Evolutionary conservation across 2,888 invertebrate species (phyloP).

Genomic region (Globia sparganii): DNA sequence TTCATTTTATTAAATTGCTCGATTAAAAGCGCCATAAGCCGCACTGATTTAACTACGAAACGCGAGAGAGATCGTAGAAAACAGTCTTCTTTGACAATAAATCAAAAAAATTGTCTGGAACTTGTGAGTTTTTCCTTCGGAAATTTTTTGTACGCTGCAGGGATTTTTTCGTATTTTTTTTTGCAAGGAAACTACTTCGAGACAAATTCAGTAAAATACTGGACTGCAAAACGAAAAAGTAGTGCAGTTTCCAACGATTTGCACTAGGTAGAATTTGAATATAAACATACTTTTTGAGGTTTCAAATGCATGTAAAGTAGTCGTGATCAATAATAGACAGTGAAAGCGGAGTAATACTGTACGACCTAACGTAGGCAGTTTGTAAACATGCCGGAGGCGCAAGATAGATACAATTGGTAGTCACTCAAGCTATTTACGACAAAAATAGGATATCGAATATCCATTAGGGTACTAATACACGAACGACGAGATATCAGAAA

Average conservation of each 20-base stretch:
- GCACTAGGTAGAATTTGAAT: not conserved
- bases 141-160: conserved; percentile 44
- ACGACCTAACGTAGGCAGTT: conserved; percentile 3
- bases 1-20: conserved; percentile 83
- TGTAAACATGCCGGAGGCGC: conserved; percentile 1
- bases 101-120: conserved; percentile 50
- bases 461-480: conserved; percentile 33
- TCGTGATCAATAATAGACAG: conserved; percentile 7
- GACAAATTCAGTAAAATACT: conserved; percentile 28
- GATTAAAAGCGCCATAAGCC: conserved; percentile 82
- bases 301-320: conserved; percentile 23
- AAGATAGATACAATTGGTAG: conserved; percentile 3
- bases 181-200: conserved; percentile 29
- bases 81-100: conserved; percentile 60
- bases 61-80: conserved; percentile 55
- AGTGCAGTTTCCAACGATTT: not conserved
- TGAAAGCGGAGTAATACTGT: not conserved
- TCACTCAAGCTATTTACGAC: conserved; percentile 4
- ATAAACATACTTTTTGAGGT: not conserved
- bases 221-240: conserved; percentile 14
- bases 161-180: conserved; percentile 35
- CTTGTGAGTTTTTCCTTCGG: conserved; percentile 42
- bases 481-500: conserved; percentile 39
- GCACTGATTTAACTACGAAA: conserved; percentile 72
- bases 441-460: not conserved